phyloP scores from a whole-genome alignment of 2,797 vertebrate genomes.

The Numenius phaeopus region DNA sequence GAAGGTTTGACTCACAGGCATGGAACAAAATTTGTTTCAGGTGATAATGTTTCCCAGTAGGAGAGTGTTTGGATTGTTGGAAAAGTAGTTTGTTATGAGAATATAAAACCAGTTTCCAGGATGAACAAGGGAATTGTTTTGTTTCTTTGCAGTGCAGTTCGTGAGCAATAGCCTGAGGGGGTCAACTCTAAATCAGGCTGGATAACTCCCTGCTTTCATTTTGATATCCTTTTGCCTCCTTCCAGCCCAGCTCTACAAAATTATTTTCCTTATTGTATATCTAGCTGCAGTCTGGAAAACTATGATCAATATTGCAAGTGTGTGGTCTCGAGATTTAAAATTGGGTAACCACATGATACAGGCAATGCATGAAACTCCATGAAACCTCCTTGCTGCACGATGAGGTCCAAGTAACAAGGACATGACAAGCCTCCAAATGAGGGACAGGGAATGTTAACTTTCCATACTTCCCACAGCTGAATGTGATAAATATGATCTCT shows the following conservation, averaged over 20 bases:
- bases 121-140: conserved; percentile 28
- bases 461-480: neutral
- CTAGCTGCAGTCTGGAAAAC: neutral
- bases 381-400: neutral
- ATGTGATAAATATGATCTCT: neutral
- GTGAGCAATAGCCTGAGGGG: neutral
- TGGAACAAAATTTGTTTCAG: conserved; percentile 59
- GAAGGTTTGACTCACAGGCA: conserved; percentile 57
- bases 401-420: neutral
- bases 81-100: conserved; percentile 65
- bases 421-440: neutral
- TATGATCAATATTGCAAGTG: neutral
- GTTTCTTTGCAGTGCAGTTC: neutral
- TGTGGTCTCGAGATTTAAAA: neutral
- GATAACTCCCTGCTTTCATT: neutral
- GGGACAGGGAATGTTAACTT: neutral
- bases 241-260: neutral
- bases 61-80: conserved; percentile 19
- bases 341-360: neutral
- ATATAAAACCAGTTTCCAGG: conserved; percentile 47
- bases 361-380: neutral
- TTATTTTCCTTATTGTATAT: neutral
- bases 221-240: neutral
- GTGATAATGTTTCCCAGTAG: conserved; percentile 60
- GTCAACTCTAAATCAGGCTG: neutral